Percentiles rank a stretch among this genome's conserved stretches.
phyloP scores from a whole-genome alignment of 2,113 vertebrate genomes.

The Nyctereutes procyonoides region DNA sequence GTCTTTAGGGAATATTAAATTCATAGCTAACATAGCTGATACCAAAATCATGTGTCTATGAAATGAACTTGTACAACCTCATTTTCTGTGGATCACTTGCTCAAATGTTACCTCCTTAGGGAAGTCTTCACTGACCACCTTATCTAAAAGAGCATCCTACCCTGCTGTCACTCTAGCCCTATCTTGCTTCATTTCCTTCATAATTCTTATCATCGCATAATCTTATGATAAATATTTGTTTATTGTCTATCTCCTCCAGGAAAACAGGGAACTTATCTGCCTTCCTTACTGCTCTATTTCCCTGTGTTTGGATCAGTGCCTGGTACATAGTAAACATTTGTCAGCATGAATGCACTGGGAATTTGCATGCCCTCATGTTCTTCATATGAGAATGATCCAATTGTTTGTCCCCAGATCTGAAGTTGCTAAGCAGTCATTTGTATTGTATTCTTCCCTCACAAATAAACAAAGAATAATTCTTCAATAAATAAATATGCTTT shows the following conservation, averaged over 20 bases:
- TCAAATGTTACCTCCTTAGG: background rate
- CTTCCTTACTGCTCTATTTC: slow-evolving; percentile 2
- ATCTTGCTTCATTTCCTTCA: background rate
- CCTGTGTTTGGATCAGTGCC: slow-evolving; percentile 26
- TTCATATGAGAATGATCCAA: slow-evolving; percentile 42
- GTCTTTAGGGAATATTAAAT: background rate
- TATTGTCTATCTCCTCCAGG: slow-evolving; percentile 13
- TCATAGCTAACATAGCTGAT: background rate
- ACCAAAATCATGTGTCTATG: background rate
- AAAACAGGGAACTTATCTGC: background rate
- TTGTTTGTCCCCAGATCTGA: slow-evolving; percentile 43
- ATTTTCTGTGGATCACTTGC: background rate
- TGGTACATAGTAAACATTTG: slow-evolving; percentile 28
- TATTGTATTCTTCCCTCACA: slow-evolving; percentile 15
- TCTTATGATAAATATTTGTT: slow-evolving; percentile 33
- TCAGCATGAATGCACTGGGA: slow-evolving; percentile 2
- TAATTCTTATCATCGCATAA: background rate
- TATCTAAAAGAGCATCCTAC: background rate
- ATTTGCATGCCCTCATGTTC: slow-evolving; percentile 37
- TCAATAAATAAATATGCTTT: background rate
- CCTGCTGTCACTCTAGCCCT: background rate
- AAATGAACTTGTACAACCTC: background rate
- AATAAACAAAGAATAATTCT: slow-evolving; percentile 37
- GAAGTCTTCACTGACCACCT: background rate
- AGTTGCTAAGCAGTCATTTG: slow-evolving; percentile 34